Percentiles rank a stretch among this genome's conserved stretches.
These are phyloP conservation scores for Varanus salvator DNA, from an alignment of 2,113 vertebrate species.

Conservation along the genomic window DNA sequence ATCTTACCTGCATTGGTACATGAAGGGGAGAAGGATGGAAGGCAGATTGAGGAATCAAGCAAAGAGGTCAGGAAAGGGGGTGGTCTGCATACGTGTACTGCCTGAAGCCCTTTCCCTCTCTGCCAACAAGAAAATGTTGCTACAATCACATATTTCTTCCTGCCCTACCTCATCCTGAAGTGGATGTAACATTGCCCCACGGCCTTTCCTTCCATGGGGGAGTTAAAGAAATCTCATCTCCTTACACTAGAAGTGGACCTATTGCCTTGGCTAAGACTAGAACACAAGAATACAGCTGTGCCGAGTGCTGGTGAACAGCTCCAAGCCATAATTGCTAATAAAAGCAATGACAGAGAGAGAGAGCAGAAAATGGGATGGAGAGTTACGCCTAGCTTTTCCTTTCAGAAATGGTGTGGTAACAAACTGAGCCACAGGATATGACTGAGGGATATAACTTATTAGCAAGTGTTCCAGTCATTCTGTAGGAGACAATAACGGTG, in stretches of 20 bases:
- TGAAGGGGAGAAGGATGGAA: no score
- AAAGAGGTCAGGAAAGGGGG: no score
- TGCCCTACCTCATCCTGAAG: no score
- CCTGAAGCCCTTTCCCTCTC: no score
- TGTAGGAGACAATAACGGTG: slow-evolving; percentile 52
- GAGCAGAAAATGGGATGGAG: background rate
- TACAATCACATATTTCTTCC: no score
- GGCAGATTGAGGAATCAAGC: no score
- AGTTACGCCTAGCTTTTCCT: background rate
- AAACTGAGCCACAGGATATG: slow-evolving; percentile 17
- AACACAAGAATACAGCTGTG: background rate
- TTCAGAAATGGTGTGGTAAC: slow-evolving; percentile 30
- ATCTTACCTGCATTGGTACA: no score
- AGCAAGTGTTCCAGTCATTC: slow-evolving; percentile 38
- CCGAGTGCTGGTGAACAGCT: background rate
- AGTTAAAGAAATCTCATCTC: no score
- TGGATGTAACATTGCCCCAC: no score
- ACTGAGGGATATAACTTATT: slow-evolving; percentile 49
- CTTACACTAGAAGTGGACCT: background rate
- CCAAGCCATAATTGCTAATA: slow-evolving; percentile 25
- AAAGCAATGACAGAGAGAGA: background rate
- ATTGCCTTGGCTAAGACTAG: background rate
- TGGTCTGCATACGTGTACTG: no score
- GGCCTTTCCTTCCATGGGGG: no score
- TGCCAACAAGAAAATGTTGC: no score